Evolutionary conservation across 2,113 vertebrate species (phyloP), one percentile per base, ranked within the genome.

Genomic region (Asarcornis scutulata): DNA sequence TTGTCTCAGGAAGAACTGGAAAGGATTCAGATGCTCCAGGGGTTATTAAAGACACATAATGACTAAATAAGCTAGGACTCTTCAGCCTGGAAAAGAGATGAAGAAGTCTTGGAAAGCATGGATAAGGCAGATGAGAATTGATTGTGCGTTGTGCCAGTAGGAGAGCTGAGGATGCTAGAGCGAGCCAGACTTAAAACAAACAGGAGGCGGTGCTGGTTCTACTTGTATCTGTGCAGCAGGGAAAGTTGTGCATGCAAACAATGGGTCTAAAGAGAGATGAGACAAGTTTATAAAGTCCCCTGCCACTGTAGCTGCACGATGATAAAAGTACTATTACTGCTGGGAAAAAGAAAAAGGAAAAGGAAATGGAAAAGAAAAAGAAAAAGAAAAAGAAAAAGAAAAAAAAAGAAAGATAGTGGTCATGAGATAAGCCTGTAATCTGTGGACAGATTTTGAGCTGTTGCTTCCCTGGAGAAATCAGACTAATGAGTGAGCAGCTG

Each of bases 171-270:
- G 15, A 1, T 1, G 13, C 7, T 16, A 11, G 21, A 46, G 20
- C 3, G 26, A 91, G 29, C 23, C 48, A 64, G 63, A 38, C 59
- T 91, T 26, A 36, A 60, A 88, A 2, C 29, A 62, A 86, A 42
- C 2, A n/a, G 52, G 27, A 48, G 13, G 32, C 1, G 0, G 11
- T 34, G 32, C 32, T 7, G 21, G 23, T 7, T 58, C 11, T 55
- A 83, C 32, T 22, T 13, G 34, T 52, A 17, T 46, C 59, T 60
- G 62, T 42, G 31, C 36, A 83, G 36, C 72, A 13, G 63, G 46
- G 13, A 7, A 63, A 83, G 42, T n/a, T 27, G 42, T n/a, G 42
- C 48, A 38, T 68, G 67, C 13, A 44, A 50, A 52, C 12, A 27
- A 8, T 20, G 59, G n/a, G 20, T 53, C 23, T 36, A 26, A 69